phyloP scores from a whole-genome alignment of 2,113 vertebrate genomes.

The Chauna torquata region DNA sequence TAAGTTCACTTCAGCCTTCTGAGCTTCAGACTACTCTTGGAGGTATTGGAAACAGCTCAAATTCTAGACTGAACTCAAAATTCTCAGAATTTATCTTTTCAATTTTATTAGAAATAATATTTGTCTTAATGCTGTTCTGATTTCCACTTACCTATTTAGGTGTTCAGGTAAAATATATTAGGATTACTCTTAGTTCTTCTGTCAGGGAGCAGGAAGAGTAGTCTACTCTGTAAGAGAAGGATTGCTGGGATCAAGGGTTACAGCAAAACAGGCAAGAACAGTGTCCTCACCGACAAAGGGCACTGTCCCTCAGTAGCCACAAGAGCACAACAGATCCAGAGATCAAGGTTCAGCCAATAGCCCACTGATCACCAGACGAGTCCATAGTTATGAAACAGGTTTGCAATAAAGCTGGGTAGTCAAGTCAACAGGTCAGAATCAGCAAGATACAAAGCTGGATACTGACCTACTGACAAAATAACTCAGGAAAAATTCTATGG shows the following conservation, averaged over 20 bases:
- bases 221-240: background rate
- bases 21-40: background rate
- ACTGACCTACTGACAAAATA: background rate
- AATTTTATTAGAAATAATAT: background rate
- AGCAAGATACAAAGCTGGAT: background rate
- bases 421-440: background rate
- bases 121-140: background rate
- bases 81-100: background rate
- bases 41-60: background rate
- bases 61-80: background rate
- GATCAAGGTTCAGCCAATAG: background rate
- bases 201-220: background rate
- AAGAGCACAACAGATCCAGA: background rate
- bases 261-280: background rate
- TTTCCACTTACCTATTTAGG: background rate
- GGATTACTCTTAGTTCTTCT: background rate
- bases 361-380: background rate
- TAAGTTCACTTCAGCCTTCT: background rate
- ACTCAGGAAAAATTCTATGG: background rate
- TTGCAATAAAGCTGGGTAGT: background rate
- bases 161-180: background rate
- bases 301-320: background rate
- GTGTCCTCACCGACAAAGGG: background rate
- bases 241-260: background rate
- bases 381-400: background rate